Conservation (phyloP, 1,140 invertebrate species). For the Andrena cerasifolii region DNA sequence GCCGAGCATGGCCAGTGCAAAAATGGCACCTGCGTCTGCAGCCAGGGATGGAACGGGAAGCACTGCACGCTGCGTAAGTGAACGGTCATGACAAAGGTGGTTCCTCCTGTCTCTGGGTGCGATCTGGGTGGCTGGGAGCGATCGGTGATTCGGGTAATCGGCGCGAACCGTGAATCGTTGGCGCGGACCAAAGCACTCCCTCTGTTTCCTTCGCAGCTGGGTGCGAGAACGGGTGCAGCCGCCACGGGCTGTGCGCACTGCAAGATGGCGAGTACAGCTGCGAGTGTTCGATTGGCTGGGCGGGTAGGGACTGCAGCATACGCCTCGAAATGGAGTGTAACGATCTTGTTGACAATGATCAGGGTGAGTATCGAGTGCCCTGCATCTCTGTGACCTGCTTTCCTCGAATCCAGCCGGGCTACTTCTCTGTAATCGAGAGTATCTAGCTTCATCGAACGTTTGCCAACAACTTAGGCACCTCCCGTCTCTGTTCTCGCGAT, state of each 20-base stretch:
- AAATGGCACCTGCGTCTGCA: slow-evolving; percentile 98
- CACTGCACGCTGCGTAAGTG: slow-evolving; percentile 97
- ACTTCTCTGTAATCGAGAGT: no score
- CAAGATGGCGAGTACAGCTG: slow-evolving; percentile 95
- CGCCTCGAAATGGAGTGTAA: slow-evolving; percentile 95
- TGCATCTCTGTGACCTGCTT: no score
- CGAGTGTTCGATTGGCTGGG: slow-evolving; percentile 95
- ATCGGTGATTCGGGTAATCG: no score
- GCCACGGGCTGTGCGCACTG: slow-evolving; percentile 93
- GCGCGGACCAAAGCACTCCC: no score
- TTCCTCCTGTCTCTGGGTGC: background rate
- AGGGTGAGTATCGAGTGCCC: slow-evolving; percentile 85
- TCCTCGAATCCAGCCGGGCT: no score
- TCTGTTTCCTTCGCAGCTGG: slow-evolving; percentile 87
- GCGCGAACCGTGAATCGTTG: no score
- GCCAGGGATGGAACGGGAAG: slow-evolving; percentile 98
- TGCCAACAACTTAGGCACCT: no score
- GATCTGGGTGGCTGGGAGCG: no score
- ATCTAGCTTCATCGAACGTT: no score
- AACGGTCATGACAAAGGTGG: background rate
- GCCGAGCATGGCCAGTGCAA: slow-evolving; percentile 97
- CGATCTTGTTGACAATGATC: slow-evolving; percentile 97
- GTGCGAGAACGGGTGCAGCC: slow-evolving; percentile 95
- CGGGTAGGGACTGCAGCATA: slow-evolving; percentile 95
- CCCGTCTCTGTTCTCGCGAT: no score